A percentile compares a stretch with the other conserved stretches of the same genome.
phyloP scores from a whole-genome alignment of 2,797 vertebrate genomes.

The Sternotherus odoratus region DNA sequence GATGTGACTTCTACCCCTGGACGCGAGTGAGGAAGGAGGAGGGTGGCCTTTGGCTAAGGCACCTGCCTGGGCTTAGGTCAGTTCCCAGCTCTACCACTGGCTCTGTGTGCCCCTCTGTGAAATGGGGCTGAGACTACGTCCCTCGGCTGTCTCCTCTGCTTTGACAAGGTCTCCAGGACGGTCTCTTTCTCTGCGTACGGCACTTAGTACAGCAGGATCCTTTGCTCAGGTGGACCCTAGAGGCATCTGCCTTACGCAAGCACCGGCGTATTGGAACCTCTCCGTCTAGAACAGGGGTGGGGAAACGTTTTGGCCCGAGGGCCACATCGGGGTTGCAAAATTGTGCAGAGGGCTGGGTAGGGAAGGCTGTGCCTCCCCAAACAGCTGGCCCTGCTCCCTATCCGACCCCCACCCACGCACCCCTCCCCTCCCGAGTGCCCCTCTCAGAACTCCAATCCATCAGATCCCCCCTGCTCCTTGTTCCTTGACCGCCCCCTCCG shows the following conservation, averaged over 20 bases:
- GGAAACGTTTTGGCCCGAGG: no score
- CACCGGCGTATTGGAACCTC: no score
- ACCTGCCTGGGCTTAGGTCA: background rate
- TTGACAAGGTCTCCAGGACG: background rate
- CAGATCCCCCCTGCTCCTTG: no score
- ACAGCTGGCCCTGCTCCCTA: no score
- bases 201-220: background rate
- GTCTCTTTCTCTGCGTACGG: background rate
- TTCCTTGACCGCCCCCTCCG: no score
- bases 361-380: no score
- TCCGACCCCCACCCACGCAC: no score
- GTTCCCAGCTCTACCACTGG: background rate
- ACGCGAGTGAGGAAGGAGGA: fast-evolving
- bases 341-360: no score
- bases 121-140: background rate
- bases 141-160: fast-evolving
- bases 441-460: no score
- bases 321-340: no score
- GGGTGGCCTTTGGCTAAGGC: fast-evolving
- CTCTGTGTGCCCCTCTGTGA: fast-evolving
- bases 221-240: background rate
- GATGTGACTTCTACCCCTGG: fast-evolving
- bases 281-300: no score
- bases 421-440: no score
- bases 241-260: background rate